phyloP scores from a whole-genome alignment of 2,113 vertebrate species.

The Oryzias curvinotus region DNA sequence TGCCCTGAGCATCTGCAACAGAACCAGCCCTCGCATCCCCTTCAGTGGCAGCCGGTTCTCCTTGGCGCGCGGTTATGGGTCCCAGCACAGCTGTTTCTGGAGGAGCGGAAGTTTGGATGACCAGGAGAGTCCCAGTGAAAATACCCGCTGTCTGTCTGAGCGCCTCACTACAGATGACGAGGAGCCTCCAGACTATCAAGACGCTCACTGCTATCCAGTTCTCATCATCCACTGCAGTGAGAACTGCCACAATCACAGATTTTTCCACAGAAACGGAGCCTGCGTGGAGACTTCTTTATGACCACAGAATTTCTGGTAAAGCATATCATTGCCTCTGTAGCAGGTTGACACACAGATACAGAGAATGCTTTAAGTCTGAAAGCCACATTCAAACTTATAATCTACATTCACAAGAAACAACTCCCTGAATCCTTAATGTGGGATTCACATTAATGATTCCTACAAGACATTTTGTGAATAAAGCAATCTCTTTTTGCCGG shows the following conservation, averaged over 20 bases:
- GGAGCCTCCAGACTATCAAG: conserved; percentile 90
- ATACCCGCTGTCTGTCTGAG: conserved; percentile 87
- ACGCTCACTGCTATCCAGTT: conserved; percentile 91
- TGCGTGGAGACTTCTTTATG: conserved; percentile 96
- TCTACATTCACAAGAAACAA: conserved; percentile 18
- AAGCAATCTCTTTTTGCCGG: not conserved
- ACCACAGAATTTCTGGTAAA: conserved; percentile 46
- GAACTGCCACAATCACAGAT: conserved; percentile 92
- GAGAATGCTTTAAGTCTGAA: conserved; percentile 19
- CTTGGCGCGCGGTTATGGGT: conserved; percentile 87
- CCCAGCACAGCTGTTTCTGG: conserved; percentile 91
- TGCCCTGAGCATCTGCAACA: conserved; percentile 91
- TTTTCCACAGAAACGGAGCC: conserved; percentile 90
- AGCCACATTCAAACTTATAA: conserved; percentile 21
- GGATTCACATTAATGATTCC: conserved; percentile 29
- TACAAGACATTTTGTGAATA: not conserved
- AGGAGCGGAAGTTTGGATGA: conserved; percentile 85
- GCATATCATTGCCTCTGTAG: conserved; percentile 40
- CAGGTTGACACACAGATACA: conserved; percentile 36
- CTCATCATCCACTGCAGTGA: conserved; percentile 95
- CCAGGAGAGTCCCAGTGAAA: conserved; percentile 88
- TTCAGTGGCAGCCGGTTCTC: conserved; percentile 91
- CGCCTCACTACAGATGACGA: conserved; percentile 84
- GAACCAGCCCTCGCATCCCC: conserved; percentile 85
- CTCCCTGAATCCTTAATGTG: conserved; percentile 49